These are phyloP conservation scores for Rhabdomys pumilio DNA, from an alignment of 2,797 vertebrate genomes.

Conservation along the genomic window DNA sequence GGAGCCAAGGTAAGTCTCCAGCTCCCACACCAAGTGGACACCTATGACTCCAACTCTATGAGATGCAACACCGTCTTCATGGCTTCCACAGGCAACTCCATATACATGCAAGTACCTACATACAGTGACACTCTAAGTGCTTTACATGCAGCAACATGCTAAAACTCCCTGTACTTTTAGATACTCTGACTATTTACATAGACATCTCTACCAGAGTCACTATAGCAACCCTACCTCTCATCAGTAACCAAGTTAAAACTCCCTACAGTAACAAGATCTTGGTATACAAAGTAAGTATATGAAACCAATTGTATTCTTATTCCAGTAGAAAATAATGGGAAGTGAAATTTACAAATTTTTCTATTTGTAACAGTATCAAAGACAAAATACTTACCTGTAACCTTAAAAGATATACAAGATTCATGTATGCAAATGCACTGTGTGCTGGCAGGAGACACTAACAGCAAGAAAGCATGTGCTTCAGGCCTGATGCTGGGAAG, in stretches of 20 bases:
- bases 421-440: not conserved
- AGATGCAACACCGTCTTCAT: not conserved
- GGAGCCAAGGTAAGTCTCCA: not conserved
- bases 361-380: constrained; percentile 29
- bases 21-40: not conserved
- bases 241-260: not conserved
- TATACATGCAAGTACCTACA: not conserved
- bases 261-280: not conserved
- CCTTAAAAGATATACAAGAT: constrained; percentile 11
- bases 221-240: not conserved
- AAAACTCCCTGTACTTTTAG: not conserved
- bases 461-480: not conserved
- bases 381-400: constrained; percentile 23
- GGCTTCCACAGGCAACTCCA: not conserved
- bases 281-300: not conserved
- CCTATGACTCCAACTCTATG: not conserved
- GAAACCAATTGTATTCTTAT: constrained; percentile 41
- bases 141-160: not conserved
- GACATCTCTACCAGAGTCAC: not conserved
- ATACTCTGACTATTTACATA: not conserved
- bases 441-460: not conserved
- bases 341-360: constrained; percentile 43
- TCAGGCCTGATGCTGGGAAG: not conserved
- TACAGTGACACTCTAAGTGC: not conserved
- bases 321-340: constrained; percentile 32